A percentile compares a stretch with the other conserved stretches of the same genome.
phyloP scores from a whole-genome alignment of 2,888 invertebrate species.

The Pollenia griseotomentosa region DNA sequence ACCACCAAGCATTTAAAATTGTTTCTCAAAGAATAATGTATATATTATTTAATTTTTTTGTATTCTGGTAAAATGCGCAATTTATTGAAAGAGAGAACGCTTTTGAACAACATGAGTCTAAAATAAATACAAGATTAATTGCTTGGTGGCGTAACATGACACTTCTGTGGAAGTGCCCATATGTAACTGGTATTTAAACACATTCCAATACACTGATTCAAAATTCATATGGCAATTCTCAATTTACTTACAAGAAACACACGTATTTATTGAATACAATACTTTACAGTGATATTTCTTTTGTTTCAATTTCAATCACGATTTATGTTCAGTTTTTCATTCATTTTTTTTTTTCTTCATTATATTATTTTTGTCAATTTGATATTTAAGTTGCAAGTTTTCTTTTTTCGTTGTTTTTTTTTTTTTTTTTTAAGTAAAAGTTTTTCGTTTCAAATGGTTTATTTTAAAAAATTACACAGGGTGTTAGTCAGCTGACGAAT shows the following conservation, averaged over 20 bases:
- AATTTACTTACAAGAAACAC: constrained; percentile 1
- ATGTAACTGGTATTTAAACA: constrained; percentile 20
- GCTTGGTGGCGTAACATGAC: too few relatives aligned
- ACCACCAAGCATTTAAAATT: too few relatives aligned
- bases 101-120: too few relatives aligned
- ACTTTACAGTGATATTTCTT: not conserved
- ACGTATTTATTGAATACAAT: not conserved
- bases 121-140: too few relatives aligned
- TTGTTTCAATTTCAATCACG: constrained; percentile 38
- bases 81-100: too few relatives aligned
- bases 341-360: not conserved
- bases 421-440: constrained; percentile 27
- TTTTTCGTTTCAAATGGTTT: constrained; percentile 19
- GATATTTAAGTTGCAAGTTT: constrained; percentile 10
- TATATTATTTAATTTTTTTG: too few relatives aligned
- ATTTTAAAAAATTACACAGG: not conserved
- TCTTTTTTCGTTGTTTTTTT: not conserved
- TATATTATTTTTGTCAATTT: not conserved
- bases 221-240: constrained; percentile 25
- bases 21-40: too few relatives aligned
- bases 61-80: too few relatives aligned
- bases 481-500: not conserved
- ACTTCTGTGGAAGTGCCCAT: too few relatives aligned
- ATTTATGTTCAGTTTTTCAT: constrained; percentile 6
- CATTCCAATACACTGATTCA: constrained; percentile 7